Evolutionary conservation across 1,140 invertebrate species (phyloP), one percentile per base, ranked within the genome.

Genomic region (Habropoda laboriosa): DNA sequence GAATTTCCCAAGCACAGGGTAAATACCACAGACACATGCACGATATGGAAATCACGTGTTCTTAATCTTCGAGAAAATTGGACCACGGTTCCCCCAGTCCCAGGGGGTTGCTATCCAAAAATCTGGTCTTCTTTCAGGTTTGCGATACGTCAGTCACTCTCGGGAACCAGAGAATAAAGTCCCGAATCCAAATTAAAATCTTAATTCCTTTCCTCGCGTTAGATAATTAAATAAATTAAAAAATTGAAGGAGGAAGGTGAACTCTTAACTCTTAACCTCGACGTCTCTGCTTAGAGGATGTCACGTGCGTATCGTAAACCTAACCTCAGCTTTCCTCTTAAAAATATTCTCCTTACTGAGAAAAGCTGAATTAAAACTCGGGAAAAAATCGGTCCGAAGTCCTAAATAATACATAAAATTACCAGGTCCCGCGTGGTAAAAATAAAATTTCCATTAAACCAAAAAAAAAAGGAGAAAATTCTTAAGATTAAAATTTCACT

Each of bases 161-260:
- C 21, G 5, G 16, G 27, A 16, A 8, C 5, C 53, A 10, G 13
- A 10, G 13, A 32, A 32, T n/a, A 32, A 32, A n/a, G 27, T 24
- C 45, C 6, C 61, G 30, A 12, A 45, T 64, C 40, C 40, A 45
- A 45, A 64, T 45, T 64, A 30, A 30, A 18, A 64, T 64, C 27
- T 27, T 18, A 21, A 64, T 12, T 45, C 12, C 0, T n/a, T 10
- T 8, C 2, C 21, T 2, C 16, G 5, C 24, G 3, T 12, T 3
- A n/a, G n/a, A n/a, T n/a, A n/a, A n/a, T n/a, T n/a, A 18, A 10
- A 64, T 64, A 64, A 64, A 64, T 67, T 38, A 67, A 51, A 38
- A 13, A 67, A 51, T 64, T 6, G 24, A 32, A 27, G 42, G 45
- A 57, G 40, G 24, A 53, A 64, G 30, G 24, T 30, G 57, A 63